Evolutionary conservation across 1,140 invertebrate species (phyloP).

Genomic region (Dryas iulia): DNA sequence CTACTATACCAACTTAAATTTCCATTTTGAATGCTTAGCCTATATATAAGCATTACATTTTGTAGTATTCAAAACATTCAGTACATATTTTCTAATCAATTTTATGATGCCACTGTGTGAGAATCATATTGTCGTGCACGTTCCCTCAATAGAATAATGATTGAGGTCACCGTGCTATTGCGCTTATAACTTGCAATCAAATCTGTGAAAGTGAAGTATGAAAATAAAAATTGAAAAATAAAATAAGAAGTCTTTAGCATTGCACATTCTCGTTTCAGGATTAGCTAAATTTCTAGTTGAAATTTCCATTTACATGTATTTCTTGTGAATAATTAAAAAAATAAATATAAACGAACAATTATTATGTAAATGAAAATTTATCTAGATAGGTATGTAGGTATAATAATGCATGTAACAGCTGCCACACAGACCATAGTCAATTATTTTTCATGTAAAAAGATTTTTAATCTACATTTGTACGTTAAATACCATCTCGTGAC

Average conservation of each 20-base stretch:
- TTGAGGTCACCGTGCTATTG: conserved; percentile 61
- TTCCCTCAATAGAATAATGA: conserved; percentile 44
- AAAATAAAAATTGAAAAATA: conserved; percentile 72
- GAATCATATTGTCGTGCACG: conserved; percentile 52
- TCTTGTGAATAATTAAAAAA: background rate
- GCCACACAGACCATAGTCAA: conserved; percentile 67
- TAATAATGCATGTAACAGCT: conserved; percentile 73
- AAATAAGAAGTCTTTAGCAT: conserved; percentile 77
- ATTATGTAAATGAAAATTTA: conserved; percentile 58
- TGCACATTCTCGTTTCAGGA: conserved; percentile 77
- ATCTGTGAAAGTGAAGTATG: conserved; percentile 68
- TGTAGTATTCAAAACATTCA: background rate
- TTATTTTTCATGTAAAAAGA: conserved; percentile 44
- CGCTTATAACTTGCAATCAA: conserved; percentile 52
- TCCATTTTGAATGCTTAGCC: background rate
- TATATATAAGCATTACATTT: too few relatives aligned
- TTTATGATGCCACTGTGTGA: conserved; percentile 15
- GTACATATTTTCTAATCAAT: background rate
- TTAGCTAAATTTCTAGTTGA: conserved; percentile 67
- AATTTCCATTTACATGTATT: conserved; percentile 54
- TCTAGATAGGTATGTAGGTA: conserved; percentile 64
- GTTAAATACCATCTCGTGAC: conserved; percentile 68
- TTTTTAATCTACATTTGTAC: conserved; percentile 33
- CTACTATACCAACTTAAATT: background rate
- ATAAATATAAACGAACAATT: background rate